Percentiles rank a stretch among this genome's conserved stretches.
These are phyloP conservation scores for Centroberyx gerrardi DNA, from an alignment of 2,797 vertebrate genomes.

Conservation along the genomic window DNA sequence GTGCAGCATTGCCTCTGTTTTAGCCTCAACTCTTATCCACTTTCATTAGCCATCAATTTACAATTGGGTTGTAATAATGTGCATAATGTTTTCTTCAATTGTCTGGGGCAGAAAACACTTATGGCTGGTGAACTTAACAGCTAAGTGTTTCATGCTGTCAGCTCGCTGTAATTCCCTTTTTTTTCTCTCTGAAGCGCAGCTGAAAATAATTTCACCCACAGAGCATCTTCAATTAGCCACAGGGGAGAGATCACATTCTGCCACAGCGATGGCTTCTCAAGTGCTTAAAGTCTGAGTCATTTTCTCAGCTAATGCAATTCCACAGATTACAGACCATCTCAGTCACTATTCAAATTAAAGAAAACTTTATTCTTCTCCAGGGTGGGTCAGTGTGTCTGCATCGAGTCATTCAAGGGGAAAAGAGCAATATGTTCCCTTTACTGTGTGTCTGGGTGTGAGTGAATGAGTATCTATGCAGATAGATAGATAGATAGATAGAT, in stretches of 20 bases:
- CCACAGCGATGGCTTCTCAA: constrained; percentile 80
- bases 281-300: constrained; percentile 83
- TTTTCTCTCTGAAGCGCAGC: constrained; percentile 74
- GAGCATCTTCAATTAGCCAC: constrained; percentile 86
- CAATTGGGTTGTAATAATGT: constrained; percentile 69
- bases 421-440: constrained; percentile 33
- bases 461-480: neutral
- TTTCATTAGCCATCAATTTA: constrained; percentile 70
- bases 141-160: constrained; percentile 83
- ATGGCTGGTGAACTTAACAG: constrained; percentile 77
- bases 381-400: constrained; percentile 41
- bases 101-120: constrained; percentile 74
- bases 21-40: constrained; percentile 48
- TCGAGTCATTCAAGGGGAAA: constrained; percentile 45
- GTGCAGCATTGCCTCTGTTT: constrained; percentile 31
- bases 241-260: constrained; percentile 84
- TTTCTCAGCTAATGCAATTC: constrained; percentile 82
- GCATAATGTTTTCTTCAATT: constrained; percentile 75
- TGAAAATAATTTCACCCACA: constrained; percentile 84
- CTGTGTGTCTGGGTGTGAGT: constrained; percentile 19
- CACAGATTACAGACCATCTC: constrained; percentile 80
- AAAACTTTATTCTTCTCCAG: constrained; percentile 62
- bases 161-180: constrained; percentile 77
- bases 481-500: neutral
- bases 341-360: constrained; percentile 77